Conservation (phyloP, 2,113 vertebrate genomes). For the Azemiops feae region DNA sequence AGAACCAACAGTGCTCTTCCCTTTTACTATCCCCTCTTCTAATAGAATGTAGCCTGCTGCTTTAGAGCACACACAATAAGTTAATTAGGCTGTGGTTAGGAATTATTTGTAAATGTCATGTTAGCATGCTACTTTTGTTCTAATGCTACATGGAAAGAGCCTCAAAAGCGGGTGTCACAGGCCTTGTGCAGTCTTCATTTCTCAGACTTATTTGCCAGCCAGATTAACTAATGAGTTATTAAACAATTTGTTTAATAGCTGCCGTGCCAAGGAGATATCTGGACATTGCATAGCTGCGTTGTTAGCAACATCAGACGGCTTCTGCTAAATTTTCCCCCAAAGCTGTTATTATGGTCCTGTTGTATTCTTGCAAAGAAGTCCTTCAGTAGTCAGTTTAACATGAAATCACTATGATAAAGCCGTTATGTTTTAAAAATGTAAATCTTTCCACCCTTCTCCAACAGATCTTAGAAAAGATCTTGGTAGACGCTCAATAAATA, state of each 20-base stretch:
- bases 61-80: slow-evolving; percentile 74
- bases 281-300: slow-evolving; percentile 47
- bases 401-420: slow-evolving; percentile 61
- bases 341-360: slow-evolving; percentile 44
- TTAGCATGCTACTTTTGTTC: slow-evolving; percentile 71
- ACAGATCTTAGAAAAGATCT: slow-evolving; percentile 50
- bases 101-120: slow-evolving; percentile 79
- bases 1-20: slow-evolving; percentile 66
- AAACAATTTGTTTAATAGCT: slow-evolving; percentile 52
- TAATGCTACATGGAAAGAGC: slow-evolving; percentile 60
- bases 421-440: slow-evolving; percentile 59
- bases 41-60: slow-evolving; percentile 69
- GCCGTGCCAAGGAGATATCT: slow-evolving; percentile 29
- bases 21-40: slow-evolving; percentile 49
- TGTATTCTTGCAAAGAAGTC: slow-evolving; percentile 43
- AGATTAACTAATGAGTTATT: slow-evolving; percentile 65
- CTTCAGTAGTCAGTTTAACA: slow-evolving; percentile 54
- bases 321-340: slow-evolving; percentile 36
- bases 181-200: slow-evolving; percentile 37
- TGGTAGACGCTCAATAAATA: slow-evolving; percentile 8
- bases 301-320: slow-evolving; percentile 50
- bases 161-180: slow-evolving; percentile 59
- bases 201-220: slow-evolving; percentile 55
- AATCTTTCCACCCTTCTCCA: slow-evolving; percentile 47
- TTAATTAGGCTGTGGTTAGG: slow-evolving; percentile 77